Evolutionary conservation across 53 echinoderm and acorn worm species (phyloP).

Genomic region (Glandiceps talaboti): DNA sequence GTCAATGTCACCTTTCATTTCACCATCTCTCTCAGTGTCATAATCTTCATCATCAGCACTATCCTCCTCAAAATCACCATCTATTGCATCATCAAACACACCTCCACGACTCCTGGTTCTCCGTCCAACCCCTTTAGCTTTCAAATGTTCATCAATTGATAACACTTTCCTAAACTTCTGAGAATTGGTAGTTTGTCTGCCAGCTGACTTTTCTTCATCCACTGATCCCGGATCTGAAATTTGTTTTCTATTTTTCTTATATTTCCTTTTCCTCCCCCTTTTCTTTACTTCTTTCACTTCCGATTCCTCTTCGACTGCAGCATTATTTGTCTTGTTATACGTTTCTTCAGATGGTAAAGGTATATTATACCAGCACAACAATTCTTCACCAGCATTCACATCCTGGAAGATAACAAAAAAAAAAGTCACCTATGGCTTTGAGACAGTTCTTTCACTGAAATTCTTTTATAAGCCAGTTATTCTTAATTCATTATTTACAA

Average conservation of each 20-base stretch:
- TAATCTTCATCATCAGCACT: background rate
- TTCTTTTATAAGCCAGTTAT: too few species aligned
- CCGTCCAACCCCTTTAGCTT: background rate
- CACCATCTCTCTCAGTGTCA: too few species aligned
- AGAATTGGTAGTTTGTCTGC: background rate
- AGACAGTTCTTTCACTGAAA: too few species aligned
- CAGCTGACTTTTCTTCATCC: background rate
- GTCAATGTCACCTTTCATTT: too few species aligned
- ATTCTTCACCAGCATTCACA: slow-evolving; percentile 54
- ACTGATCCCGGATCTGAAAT: too few species aligned
- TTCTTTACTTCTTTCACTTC: background rate
- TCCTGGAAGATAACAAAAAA: slow-evolving; percentile 24
- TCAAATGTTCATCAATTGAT: background rate
- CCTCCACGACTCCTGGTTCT: background rate
- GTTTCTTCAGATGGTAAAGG: background rate
- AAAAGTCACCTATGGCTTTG: too few species aligned
- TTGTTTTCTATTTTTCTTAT: background rate
- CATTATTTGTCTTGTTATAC: too few species aligned
- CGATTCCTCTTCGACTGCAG: too few species aligned
- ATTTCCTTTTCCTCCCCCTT: background rate
- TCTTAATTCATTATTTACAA: too few species aligned
- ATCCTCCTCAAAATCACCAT: background rate
- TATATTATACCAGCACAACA: slow-evolving; percentile 82
- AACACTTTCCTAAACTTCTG: background rate
- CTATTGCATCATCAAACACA: background rate